Conservation (phyloP, 2,797 vertebrate genomes). For the Caiman crocodilus region DNA sequence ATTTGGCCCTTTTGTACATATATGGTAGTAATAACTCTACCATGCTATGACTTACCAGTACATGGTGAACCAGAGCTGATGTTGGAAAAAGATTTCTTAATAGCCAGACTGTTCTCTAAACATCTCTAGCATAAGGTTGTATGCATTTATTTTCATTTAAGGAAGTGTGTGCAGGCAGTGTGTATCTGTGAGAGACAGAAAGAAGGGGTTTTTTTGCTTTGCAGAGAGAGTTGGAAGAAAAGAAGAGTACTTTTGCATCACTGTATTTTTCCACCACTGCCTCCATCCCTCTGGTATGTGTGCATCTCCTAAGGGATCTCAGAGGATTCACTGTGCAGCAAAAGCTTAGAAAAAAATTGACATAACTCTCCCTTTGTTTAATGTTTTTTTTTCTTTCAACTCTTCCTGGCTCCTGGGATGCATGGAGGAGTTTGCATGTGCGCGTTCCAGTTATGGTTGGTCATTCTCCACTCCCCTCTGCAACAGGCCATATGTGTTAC, state of each 20-base stretch:
- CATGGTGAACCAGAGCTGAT: not conserved
- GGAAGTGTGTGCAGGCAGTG: not conserved
- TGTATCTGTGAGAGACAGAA: too few species aligned
- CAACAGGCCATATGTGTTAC: not conserved
- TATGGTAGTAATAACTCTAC: not conserved
- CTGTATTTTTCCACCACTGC: accelerated
- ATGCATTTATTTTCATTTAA: not conserved
- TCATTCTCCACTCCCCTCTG: not conserved
- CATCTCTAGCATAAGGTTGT: not conserved
- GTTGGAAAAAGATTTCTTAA: not conserved
- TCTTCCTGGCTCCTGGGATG: not conserved
- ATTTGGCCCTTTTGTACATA: not conserved
- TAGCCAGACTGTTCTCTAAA: not conserved
- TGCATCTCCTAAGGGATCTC: accelerated
- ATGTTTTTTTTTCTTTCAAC: not conserved
- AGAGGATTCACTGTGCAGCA: not conserved
- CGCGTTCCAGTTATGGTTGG: not conserved
- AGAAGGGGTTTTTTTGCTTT: not conserved
- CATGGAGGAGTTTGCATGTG: not conserved
- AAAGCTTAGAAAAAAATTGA: not conserved
- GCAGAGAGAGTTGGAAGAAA: accelerated
- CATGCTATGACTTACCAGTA: not conserved
- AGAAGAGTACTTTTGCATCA: not conserved
- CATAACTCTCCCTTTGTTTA: not conserved
- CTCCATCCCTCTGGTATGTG: accelerated